These are phyloP conservation scores for Vombatus ursinus DNA, from an alignment of 2,113 vertebrate species.

Conservation along the genomic window DNA sequence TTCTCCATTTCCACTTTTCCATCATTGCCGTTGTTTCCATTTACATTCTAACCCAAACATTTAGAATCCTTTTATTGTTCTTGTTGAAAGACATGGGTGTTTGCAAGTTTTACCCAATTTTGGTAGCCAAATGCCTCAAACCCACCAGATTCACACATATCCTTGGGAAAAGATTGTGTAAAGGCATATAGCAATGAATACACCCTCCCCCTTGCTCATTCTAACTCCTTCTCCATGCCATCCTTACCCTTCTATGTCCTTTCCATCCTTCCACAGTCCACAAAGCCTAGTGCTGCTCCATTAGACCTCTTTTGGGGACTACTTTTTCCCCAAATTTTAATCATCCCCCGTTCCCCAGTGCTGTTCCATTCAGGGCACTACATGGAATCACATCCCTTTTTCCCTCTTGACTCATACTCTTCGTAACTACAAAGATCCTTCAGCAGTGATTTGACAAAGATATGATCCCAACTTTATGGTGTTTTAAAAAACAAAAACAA, in stretches of 20 bases:
- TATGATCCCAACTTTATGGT: slow-evolving; percentile 26
- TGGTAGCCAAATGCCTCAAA: not conserved
- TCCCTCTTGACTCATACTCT: not conserved
- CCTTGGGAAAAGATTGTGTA: not conserved
- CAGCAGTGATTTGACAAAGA: rapidly evolving
- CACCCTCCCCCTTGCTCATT: not conserved
- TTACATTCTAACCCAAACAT: not conserved
- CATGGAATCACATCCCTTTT: not conserved
- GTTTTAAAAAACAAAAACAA: not conserved
- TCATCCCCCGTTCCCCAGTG: not conserved
- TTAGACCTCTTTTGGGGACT: not conserved
- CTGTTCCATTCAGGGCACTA: not conserved
- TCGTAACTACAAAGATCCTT: not conserved
- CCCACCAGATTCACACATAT: not conserved
- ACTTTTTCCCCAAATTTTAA: not conserved
- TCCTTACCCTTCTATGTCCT: not conserved
- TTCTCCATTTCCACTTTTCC: not conserved
- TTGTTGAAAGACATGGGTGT: not conserved
- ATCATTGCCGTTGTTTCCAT: not conserved
- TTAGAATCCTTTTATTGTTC: not conserved
- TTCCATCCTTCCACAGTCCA: not conserved
- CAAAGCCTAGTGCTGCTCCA: not conserved
- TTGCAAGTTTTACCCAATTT: not conserved
- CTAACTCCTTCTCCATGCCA: not conserved
- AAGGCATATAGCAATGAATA: not conserved